Evolutionary conservation across 2,113 vertebrate species (phyloP), one percentile per base, ranked within the genome.

Genomic region (Tursiops truncatus): DNA sequence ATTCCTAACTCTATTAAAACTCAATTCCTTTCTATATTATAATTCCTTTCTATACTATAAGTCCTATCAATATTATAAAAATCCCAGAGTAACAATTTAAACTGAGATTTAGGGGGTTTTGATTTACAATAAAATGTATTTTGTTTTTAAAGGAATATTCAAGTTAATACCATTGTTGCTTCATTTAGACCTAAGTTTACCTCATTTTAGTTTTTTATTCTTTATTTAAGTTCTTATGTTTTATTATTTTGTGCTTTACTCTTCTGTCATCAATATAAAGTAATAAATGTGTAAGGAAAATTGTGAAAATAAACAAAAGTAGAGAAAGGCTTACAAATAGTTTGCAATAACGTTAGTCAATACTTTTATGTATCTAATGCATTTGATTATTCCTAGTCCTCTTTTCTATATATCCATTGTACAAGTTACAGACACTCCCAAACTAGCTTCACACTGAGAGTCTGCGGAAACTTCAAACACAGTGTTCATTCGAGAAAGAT

Each of bases 401-500:
- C 68, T 38, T 25, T 68, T 93, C 17, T 65, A 41, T 73, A 73
- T 4, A 36, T 17, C 1, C 15, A 70, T 67, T 63, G 25, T 53
- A 13, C 41, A 70, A 70, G 8, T 47, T 71, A 63, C 1, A 84
- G 62, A 65, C 7, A 36, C 8, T 85, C 25, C 80, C 81, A 68
- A 84, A 68, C 23, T 50, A 81, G 25, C 25, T 53, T 84, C 28
- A 44, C 28, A 47, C 88, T 70, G 70, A 56, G 36, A 74, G 41
- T 76, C 20, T n/a, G 0, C 47, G 38, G 62, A 95, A 81, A 74
- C 33, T 38, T 92, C 26, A 41, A 41, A 74, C 26, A 76, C 7
- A 93, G 4, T 20, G 14, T 89, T 93, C 38, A 70, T 82, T 94
- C 97, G 83, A 58, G 11, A 97, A 96, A 96, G 88, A 86, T 79